These are phyloP conservation scores for Drepana falcataria DNA, from an alignment of 2,888 invertebrate species.

Conservation along the genomic window DNA sequence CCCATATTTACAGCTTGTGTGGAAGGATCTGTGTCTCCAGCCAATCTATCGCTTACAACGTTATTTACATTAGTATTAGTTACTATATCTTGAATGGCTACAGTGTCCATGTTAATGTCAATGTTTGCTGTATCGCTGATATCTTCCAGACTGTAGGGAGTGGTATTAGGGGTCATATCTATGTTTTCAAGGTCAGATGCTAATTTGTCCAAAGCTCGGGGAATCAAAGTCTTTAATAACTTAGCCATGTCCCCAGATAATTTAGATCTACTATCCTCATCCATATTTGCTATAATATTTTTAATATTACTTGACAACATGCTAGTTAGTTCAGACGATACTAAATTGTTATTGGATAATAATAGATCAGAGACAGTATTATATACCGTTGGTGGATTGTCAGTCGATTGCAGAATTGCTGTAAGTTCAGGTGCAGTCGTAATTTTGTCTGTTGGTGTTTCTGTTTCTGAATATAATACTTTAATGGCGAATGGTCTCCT, in stretches of 20 bases:
- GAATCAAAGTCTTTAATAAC: constrained; percentile 71
- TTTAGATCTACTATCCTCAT: constrained; percentile 64
- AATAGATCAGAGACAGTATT: constrained; percentile 72
- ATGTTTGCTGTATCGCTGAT: constrained; percentile 68
- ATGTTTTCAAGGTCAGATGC: constrained; percentile 48
- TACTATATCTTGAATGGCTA: constrained; percentile 44
- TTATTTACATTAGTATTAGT: constrained; percentile 55
- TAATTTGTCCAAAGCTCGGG: constrained; percentile 64
- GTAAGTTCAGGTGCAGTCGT: constrained; percentile 56
- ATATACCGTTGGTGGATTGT: constrained; percentile 70
- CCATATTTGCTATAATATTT: constrained; percentile 66
- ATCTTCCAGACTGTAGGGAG: constrained; percentile 73
- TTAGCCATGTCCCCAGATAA: constrained; percentile 74
- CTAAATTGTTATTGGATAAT: constrained; percentile 66
- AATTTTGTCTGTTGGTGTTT: constrained; percentile 60
- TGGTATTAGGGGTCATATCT: constrained; percentile 57
- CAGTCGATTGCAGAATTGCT: constrained; percentile 60
- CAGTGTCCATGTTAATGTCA: constrained; percentile 32
- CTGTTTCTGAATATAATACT: constrained; percentile 69
- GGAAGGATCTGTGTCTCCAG: constrained; percentile 25
- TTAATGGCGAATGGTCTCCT: constrained; percentile 73
- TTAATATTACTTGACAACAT: constrained; percentile 72
- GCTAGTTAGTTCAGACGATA: constrained; percentile 75
- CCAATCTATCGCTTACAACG: constrained; percentile 31
- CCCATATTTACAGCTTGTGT: constrained; percentile 51